Base-by-base conservation (phyloP, 2,797 vertebrate species). In the Crocodylus rhombifer region DNA sequence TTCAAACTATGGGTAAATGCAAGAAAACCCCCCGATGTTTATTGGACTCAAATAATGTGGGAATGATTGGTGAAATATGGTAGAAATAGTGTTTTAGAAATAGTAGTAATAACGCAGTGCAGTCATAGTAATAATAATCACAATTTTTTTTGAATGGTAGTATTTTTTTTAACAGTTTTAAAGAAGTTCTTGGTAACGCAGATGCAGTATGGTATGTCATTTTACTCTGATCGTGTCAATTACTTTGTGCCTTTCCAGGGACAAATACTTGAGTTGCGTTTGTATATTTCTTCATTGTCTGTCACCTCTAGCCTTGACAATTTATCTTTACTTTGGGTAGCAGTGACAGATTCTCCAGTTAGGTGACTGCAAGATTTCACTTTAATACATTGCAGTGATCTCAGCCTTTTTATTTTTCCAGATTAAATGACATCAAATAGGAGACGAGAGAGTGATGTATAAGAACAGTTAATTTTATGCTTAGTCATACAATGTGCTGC, bases 341-440 rank as follows among this genome's bases (percentile, higher is more conserved):
- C 30, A 85, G 3, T 83, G 42, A 42, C 77, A 87, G 78, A 23
- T 77, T 77, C 55, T 87, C 65, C 55, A 91, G 56, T 85, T 83
- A 65, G 64, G n/a, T 60, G 83, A 84, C 56, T 88, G 63, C 76
- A 89, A 58, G 30, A 56, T 94, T 97, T 91, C 92, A 56, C 71
- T 14, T 83, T 28, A 69, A 61, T 87, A 51, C 30, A 17, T 84
- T 64, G 88, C 65, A 30, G 18, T 1, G 0, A 56, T 84, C 74
- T 80, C 18, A 1, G 73, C 23, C 42, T 67, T 74, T 79, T 67
- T 63, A 18, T 58, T 91, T 86, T 57, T 17, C 56, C 42, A 4
- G 10, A 12, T 91, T 85, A 61, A 83, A 63, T 73, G 81, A 10
- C n/a, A 75, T 84, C 15, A 18, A 77, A 42, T 58, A 71, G 81